These are phyloP conservation scores for Betta splendens DNA, from an alignment of 2,797 vertebrate genomes.

Conservation along the genomic window DNA sequence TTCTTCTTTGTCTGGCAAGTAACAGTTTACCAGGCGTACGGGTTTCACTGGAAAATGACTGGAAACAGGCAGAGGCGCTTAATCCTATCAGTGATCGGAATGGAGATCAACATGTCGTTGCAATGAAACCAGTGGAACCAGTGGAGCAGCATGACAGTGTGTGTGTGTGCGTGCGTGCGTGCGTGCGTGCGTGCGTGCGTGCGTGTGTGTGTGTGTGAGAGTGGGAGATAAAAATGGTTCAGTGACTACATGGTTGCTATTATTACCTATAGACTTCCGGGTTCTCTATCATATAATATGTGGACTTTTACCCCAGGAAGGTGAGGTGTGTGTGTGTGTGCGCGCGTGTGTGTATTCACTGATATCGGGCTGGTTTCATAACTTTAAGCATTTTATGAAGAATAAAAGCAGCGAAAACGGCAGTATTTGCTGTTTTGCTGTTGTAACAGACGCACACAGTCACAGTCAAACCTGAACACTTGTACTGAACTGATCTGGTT, in stretches of 20 bases:
- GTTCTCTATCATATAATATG: conserved; percentile 55
- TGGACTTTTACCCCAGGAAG: conserved; percentile 71
- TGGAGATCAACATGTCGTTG: conserved; percentile 45
- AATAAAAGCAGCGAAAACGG: background rate
- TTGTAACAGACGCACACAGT: background rate
- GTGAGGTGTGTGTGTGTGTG: conserved; percentile 38
- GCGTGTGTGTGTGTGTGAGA: conserved; percentile 57
- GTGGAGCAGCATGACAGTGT: conserved; percentile 62
- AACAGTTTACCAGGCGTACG: conserved; percentile 14
- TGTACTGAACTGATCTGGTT: background rate
- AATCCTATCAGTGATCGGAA: conserved; percentile 53
- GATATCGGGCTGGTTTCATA: conserved; percentile 7
- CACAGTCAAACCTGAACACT: conserved; percentile 3
- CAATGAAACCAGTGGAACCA: conserved; percentile 74
- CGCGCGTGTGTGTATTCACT: conserved; percentile 23
- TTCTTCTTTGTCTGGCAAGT: background rate
- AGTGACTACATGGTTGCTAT: conserved; percentile 48
- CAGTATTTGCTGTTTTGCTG: background rate
- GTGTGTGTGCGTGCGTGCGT: conserved; percentile 26
- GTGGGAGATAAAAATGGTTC: conserved; percentile 56
- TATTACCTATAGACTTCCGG: conserved; percentile 58
- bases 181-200: conserved; percentile 39
- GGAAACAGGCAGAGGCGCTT: conserved; percentile 32
- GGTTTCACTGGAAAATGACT: conserved; percentile 41
- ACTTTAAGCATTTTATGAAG: background rate